phyloP scores from a whole-genome alignment of 2,797 vertebrate genomes.

The Anniella stebbinsi region DNA sequence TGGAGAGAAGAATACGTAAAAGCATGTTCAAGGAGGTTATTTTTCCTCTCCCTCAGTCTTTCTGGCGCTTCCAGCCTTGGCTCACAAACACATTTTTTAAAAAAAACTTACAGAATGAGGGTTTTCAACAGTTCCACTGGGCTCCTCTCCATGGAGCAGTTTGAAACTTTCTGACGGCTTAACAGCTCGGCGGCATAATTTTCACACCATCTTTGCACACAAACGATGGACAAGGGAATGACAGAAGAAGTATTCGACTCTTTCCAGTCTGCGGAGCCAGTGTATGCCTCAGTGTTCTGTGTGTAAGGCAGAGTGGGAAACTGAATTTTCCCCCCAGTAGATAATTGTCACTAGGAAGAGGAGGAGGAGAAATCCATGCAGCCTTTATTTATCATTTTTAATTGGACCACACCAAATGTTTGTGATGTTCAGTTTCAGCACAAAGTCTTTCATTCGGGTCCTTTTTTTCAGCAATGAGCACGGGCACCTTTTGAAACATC shows the following conservation, averaged over 20 bases:
- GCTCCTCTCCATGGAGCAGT: constrained; percentile 41
- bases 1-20: constrained; percentile 43
- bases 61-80: constrained; percentile 35
- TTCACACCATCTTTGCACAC: constrained; percentile 17
- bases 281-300: neutral
- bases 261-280: neutral
- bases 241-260: neutral
- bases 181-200: constrained; percentile 2
- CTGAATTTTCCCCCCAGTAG: neutral
- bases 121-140: constrained; percentile 43
- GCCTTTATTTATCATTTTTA: neutral
- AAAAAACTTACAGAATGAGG: neutral
- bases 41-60: constrained; percentile 27
- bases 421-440: neutral
- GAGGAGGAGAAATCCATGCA: neutral
- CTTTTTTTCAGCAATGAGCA: neutral
- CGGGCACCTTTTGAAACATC: neutral
- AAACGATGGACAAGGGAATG: neutral
- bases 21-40: constrained; percentile 32
- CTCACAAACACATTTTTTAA: constrained; percentile 22
- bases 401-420: neutral
- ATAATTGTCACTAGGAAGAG: neutral
- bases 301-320: neutral
- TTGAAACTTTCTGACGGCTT: constrained; percentile 33
- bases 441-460: neutral